A percentile compares a stretch with the other conserved stretches of the same genome.
phyloP scores from a whole-genome alignment of 1,140 invertebrate genomes.

The Campoletis sonorensis region DNA sequence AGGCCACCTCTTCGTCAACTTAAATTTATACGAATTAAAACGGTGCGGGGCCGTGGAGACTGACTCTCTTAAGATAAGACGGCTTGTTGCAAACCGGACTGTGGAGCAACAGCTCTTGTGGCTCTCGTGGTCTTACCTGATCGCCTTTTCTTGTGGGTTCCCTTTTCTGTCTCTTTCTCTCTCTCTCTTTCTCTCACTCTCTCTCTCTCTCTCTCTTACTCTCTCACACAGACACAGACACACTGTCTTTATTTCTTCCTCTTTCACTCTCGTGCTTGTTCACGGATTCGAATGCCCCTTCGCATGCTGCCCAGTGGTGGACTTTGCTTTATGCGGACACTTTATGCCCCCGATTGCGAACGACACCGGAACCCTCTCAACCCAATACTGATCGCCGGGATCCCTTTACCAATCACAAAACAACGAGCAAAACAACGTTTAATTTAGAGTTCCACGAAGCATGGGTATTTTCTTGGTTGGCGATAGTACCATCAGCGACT shows the following conservation, averaged over 20 bases:
- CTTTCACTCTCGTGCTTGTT: background rate
- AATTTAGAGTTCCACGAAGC: conserved; percentile 69
- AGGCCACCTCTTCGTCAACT: conserved; percentile 74
- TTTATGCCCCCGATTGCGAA: conserved; percentile 76
- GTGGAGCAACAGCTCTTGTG: conserved; percentile 42
- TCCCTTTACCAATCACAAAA: conserved; percentile 58
- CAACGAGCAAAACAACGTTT: conserved; percentile 63
- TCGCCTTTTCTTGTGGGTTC: conserved; percentile 13
- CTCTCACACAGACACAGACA: no score
- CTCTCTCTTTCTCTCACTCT: conserved; percentile 2
- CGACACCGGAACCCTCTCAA: conserved; percentile 77
- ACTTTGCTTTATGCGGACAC: conserved; percentile 73
- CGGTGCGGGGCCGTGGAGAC: conserved; percentile 61
- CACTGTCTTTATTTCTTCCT: background rate
- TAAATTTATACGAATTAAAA: conserved; percentile 77
- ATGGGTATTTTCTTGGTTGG: conserved; percentile 43
- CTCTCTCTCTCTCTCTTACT: background rate
- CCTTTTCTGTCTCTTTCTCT: conserved; percentile 9
- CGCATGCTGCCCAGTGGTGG: conserved; percentile 51
- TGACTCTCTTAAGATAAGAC: conserved; percentile 68
- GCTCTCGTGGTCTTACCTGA: conserved; percentile 5
- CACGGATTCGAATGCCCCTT: conserved; percentile 39
- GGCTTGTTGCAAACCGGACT: conserved; percentile 55
- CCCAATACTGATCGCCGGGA: conserved; percentile 58
- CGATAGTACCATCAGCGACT: conserved; percentile 29